A percentile compares a stretch with the other conserved stretches of the same genome.
phyloP scores from a whole-genome alignment of 2,888 invertebrate genomes.

The Petrophora chlorosata region DNA sequence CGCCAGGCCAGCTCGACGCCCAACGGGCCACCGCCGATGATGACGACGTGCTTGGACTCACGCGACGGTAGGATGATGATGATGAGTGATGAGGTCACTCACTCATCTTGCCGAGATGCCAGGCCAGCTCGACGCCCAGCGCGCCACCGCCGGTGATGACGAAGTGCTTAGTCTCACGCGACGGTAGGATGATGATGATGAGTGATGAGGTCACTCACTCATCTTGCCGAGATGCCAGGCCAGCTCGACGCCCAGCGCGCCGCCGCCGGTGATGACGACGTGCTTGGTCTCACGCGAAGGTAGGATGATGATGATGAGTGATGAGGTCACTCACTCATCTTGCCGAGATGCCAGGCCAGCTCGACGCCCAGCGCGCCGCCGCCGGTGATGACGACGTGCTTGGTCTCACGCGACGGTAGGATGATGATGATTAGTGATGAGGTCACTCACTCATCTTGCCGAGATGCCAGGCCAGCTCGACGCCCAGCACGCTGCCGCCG shows the following conservation, averaged over 20 bases:
- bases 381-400: not conserved
- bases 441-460: not conserved
- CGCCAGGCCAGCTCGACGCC: not conserved
- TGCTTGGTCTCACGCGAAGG: slow-evolving; percentile 62
- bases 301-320: not conserved
- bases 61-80: not conserved
- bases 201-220: slow-evolving; percentile 50
- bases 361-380: not conserved
- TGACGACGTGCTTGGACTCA: not conserved
- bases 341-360: not conserved
- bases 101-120: slow-evolving; percentile 66
- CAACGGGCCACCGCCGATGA: not conserved
- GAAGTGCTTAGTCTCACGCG: slow-evolving; percentile 63
- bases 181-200: slow-evolving; percentile 31
- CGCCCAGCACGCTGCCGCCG: not conserved
- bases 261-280: slow-evolving; percentile 67
- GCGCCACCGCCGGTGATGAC: slow-evolving; percentile 65
- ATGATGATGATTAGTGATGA: not conserved
- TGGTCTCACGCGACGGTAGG: not conserved
- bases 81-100: slow-evolving; percentile 32
- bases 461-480: not conserved
- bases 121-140: slow-evolving; percentile 69
- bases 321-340: not conserved
- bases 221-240: slow-evolving; percentile 65
- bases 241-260: slow-evolving; percentile 65